phyloP scores from a whole-genome alignment of 2,797 vertebrate genomes.

The Arctocebus calabarensis region DNA sequence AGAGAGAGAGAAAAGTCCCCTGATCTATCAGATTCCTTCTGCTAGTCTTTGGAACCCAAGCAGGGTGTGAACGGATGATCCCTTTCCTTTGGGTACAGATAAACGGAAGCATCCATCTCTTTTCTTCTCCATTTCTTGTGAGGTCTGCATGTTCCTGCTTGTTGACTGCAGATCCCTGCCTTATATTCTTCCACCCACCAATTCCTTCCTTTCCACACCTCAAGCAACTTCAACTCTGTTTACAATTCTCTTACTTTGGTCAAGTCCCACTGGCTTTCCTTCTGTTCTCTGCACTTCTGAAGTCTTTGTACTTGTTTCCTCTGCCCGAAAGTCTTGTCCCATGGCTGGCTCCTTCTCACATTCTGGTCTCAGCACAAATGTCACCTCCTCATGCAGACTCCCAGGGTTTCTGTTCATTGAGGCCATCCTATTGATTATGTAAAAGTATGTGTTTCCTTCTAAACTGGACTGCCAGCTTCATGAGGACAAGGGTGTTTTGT shows the following conservation, averaged over 20 bases:
- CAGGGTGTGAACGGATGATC: not conserved
- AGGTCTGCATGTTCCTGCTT: not conserved
- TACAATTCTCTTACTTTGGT: rapidly evolving
- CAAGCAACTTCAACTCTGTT: not conserved
- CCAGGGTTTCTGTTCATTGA: not conserved
- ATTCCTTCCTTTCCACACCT: not conserved
- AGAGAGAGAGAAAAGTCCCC: not conserved
- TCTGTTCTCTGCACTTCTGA: not conserved
- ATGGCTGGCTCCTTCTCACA: not conserved
- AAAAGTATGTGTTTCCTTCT: not conserved
- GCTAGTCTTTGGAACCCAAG: not conserved
- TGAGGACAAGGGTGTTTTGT: not conserved
- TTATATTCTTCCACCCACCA: not conserved
- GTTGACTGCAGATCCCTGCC: rapidly evolving
- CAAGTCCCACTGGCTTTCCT: not conserved
- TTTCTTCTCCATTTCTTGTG: no score
- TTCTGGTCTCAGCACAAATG: not conserved
- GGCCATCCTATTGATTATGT: not conserved
- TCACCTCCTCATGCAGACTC: not conserved
- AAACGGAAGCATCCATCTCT: not conserved
- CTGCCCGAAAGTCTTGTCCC: not conserved
- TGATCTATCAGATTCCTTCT: not conserved
- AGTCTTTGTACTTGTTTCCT: not conserved
- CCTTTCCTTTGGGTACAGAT: no score
- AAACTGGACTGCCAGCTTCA: not conserved